Evolutionary conservation across 2,113 vertebrate species (phyloP).

Genomic region (Grus americana): DNA sequence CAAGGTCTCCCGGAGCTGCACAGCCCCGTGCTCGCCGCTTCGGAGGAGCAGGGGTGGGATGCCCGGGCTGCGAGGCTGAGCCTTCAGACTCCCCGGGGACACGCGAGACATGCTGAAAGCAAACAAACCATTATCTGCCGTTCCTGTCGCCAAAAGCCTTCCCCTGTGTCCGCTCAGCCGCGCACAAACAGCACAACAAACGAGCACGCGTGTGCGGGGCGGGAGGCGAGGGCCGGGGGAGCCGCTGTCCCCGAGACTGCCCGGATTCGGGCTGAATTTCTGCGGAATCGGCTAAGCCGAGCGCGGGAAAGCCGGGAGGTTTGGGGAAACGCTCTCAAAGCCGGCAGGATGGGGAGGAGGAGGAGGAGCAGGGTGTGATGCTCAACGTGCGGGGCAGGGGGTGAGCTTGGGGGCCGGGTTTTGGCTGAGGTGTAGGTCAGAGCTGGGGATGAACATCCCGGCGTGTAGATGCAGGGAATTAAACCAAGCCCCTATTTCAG

Average conservation of each 20-base stretch:
- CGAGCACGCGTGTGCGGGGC: not conserved
- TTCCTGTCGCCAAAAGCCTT: not conserved
- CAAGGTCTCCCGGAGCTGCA: not conserved
- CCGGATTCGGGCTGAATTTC: not conserved
- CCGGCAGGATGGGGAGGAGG: not conserved
- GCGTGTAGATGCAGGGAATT: fast-evolving
- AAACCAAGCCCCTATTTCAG: fast-evolving
- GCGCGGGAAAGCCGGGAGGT: fast-evolving
- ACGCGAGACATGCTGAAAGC: not conserved
- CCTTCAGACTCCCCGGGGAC: not conserved
- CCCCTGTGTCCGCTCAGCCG: not conserved
- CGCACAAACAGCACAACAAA: not conserved
- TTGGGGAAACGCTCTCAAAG: fast-evolving
- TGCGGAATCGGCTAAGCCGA: not conserved
- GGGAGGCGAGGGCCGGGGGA: fast-evolving
- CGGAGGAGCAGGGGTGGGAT: not conserved
- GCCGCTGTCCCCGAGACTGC: fast-evolving
- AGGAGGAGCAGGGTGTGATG: not conserved
- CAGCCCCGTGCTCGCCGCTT: not conserved
- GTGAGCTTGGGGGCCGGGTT: not conserved
- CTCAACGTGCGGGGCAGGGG: fast-evolving
- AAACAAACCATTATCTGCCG: not conserved
- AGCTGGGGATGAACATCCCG: fast-evolving
- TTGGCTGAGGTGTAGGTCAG: fast-evolving
- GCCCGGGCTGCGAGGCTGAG: not conserved